Conservation (phyloP, 2,888 invertebrate genomes). For the Cecidostiba fungosa region DNA sequence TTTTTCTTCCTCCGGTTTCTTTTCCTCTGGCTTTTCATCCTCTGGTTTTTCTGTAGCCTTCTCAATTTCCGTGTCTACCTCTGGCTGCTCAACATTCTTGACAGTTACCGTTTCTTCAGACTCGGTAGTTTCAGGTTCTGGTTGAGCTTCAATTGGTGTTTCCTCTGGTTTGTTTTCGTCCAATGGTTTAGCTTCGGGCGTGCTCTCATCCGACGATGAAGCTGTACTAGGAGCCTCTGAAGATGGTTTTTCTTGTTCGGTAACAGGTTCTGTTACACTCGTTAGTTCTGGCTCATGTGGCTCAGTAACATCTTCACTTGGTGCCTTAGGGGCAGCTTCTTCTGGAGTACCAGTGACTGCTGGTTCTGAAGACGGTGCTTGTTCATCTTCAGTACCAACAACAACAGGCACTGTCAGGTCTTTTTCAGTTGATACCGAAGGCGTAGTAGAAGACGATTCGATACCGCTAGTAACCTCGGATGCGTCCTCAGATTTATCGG, state of each 20-base stretch:
- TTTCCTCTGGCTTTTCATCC: neutral
- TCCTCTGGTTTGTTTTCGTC: conserved; percentile 17
- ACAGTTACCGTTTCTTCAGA: neutral
- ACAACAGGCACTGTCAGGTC: neutral
- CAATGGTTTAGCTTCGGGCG: conserved; percentile 23
- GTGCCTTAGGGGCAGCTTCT: conserved; percentile 19
- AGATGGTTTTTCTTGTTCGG: conserved; percentile 69
- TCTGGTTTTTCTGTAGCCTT: neutral
- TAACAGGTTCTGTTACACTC: neutral
- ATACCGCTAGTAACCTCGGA: conserved; percentile 12
- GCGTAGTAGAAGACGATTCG: conserved; percentile 15
- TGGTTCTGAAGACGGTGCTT: conserved; percentile 40
- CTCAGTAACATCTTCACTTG: neutral
- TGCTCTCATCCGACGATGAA: conserved; percentile 17
- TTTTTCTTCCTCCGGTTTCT: neutral
- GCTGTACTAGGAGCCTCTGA: conserved; percentile 33
- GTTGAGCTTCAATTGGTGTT: conserved; percentile 22
- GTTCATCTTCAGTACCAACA: conserved; percentile 38
- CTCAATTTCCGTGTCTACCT: neutral
- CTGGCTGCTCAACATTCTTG: neutral
- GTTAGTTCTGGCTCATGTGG: conserved; percentile 37
- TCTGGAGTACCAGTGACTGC: conserved; percentile 42
- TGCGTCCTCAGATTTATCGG: conserved; percentile 57
- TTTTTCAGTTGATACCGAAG: conserved; percentile 19
- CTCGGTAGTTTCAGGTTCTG: conserved; percentile 47